Percentiles rank a stretch among this genome's conserved stretches.
phyloP scores from a whole-genome alignment of 2,888 invertebrate species.

The Eristalis tenax region DNA sequence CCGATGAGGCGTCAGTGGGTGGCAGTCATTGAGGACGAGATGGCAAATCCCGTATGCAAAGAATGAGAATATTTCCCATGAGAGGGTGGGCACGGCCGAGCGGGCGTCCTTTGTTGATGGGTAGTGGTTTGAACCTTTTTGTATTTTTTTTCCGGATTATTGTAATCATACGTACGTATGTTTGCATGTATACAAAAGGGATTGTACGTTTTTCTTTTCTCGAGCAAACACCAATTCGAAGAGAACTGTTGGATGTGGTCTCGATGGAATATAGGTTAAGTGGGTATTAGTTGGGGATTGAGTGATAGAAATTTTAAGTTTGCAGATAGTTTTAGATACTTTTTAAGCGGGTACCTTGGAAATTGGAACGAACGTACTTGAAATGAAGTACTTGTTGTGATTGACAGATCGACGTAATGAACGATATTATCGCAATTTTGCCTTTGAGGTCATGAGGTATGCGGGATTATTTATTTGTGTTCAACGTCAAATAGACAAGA shows the following conservation, averaged over 20 bases:
- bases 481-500: no score
- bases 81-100: slow-evolving; percentile 17
- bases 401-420: not conserved
- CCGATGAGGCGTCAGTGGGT: slow-evolving; percentile 31
- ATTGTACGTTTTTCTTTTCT: slow-evolving; percentile 17
- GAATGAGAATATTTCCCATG: slow-evolving; percentile 31
- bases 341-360: not conserved
- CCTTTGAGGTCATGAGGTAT: not conserved
- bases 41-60: slow-evolving; percentile 34
- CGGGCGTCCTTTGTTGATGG: slow-evolving; percentile 34
- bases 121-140: slow-evolving; percentile 52
- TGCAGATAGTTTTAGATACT: slow-evolving; percentile 28
- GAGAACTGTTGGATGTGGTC: slow-evolving; percentile 6
- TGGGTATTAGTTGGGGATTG: slow-evolving; percentile 41
- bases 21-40: slow-evolving; percentile 10
- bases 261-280: slow-evolving; percentile 34
- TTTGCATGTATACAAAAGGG: slow-evolving; percentile 11
- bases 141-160: slow-evolving; percentile 36
- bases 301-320: slow-evolving; percentile 39
- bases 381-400: not conserved
- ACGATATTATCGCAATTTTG: not conserved
- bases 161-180: slow-evolving; percentile 27
- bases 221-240: slow-evolving; percentile 12
- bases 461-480: no score
- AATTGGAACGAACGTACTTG: not conserved